Conservation (phyloP, 92 coral and sea anemone species). For the Hydrozoanthus gracilis region DNA sequence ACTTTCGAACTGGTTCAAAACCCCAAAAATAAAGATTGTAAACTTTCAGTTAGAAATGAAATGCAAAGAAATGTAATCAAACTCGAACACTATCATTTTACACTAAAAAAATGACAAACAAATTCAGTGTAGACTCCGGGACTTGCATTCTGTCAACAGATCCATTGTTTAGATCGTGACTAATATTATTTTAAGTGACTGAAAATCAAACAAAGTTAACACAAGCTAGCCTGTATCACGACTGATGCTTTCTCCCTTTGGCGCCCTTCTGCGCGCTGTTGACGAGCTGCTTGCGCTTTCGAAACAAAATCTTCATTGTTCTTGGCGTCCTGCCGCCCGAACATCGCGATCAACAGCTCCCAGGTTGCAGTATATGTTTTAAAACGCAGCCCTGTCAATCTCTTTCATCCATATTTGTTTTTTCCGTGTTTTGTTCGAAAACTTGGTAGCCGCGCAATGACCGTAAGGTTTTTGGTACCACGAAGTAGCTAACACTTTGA, state of each 20-base stretch:
- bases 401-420: conserved; percentile 60
- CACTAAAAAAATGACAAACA: no score
- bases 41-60: no score
- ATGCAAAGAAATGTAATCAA: no score
- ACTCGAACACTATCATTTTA: no score
- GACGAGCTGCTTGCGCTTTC: conserved; percentile 95
- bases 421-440: not conserved
- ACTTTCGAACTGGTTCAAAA: no score
- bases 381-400: not conserved
- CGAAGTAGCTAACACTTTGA: not conserved
- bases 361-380: not conserved
- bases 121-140: no score
- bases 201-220: not conserved
- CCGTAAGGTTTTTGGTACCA: not conserved
- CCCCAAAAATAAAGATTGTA: no score
- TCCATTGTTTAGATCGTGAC: not conserved
- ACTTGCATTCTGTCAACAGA: not conserved
- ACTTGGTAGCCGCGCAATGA: conserved; percentile 64
- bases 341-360: conserved; percentile 58
- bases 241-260: conserved; percentile 89
- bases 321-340: conserved; percentile 67
- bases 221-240: conserved; percentile 75
- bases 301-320: conserved; percentile 80
- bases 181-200: no score
- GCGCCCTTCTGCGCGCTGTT: conserved; percentile 89